These are phyloP conservation scores for Acyrthosiphon pisum DNA, from an alignment of 1,140 invertebrate species.

Conservation along the genomic window DNA sequence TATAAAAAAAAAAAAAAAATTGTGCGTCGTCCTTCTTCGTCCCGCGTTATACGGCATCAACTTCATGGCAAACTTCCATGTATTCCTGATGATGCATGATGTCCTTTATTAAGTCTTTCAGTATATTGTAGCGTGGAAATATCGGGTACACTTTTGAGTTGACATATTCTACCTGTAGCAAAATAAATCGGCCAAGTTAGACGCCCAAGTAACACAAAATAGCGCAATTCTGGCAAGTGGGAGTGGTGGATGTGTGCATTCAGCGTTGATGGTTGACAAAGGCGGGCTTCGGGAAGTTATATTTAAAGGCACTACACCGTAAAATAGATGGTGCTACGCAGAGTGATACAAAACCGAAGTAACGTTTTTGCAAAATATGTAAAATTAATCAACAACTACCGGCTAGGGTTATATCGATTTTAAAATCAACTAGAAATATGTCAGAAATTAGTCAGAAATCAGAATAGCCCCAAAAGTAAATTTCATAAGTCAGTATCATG, in stretches of 20 bases:
- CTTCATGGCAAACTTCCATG: conserved; percentile 94
- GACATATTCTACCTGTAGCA: conserved; percentile 81
- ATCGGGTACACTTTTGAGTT: conserved; percentile 91
- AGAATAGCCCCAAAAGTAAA: too few relatives aligned
- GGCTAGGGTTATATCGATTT: too few relatives aligned
- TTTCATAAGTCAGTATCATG: neutral
- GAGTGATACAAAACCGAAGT: neutral
- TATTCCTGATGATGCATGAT: conserved; percentile 93
- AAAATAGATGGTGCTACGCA: too few relatives aligned
- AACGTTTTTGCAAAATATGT: neutral
- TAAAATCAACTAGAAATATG: too few relatives aligned
- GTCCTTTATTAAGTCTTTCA: conserved; percentile 95
- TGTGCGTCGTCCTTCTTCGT: neutral
- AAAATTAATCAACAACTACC: neutral
- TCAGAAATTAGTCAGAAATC: too few relatives aligned
- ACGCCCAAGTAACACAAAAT: neutral
- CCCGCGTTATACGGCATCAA: conserved; percentile 65
- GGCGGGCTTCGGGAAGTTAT: neutral
- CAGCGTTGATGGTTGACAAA: neutral
- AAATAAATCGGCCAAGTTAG: conserved; percentile 58
- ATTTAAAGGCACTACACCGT: neutral
- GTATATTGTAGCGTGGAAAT: conserved; percentile 89
- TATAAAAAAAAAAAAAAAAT: neutral
- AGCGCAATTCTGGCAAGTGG: neutral
- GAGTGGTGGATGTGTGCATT: neutral